Base-by-base conservation (phyloP, 2,113 vertebrate species). In the Brachypteracias leptosomus region DNA sequence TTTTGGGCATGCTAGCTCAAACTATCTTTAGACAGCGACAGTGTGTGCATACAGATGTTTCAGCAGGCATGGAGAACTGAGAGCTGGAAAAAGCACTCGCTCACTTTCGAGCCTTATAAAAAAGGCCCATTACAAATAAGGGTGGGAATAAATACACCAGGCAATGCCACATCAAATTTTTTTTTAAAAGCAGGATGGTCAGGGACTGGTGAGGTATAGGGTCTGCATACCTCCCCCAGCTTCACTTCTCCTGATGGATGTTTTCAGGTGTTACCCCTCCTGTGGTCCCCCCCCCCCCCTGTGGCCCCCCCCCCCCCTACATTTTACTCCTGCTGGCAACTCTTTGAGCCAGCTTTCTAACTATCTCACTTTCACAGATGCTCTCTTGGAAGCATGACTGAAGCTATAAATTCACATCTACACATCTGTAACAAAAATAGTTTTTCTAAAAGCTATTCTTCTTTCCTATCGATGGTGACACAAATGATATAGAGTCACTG, bases 1-100 rank as follows among this genome's bases (percentile, higher is more conserved):
- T 96, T 88, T 87, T 97, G 93, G 94, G 90, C 94, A 96, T 25
- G 28, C 49, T 65, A 86, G 65, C 84, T 90, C 57, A 71, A 81
- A 95, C 96, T 95, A 92, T 95, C 95, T 96, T 96, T 95, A 90
- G 93, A 95, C 92, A 94, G 96, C 96, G 78, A 90, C 72, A 92
- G 73, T 55, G 66, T 88, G 82, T 57, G 47, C 3, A 2, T 73
- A 91, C 87, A 92, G 82, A 95, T 94, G 86, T 94, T 97, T 96
- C 93, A 97, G 94, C 84, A 96, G 79, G 84, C 96, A 96, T 7
- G 4, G 92, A 97, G 89, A 96, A 40, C 85, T 66, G 29, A 80
- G 58, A 86, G 42, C 59, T 96, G 76, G 93, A 94, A 89, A 96
- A 96, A 91, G 25, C 4, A 4, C 65, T 28, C 17, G 4, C 87